These are phyloP conservation scores for Agrochola macilenta DNA, from an alignment of 2,888 invertebrate species.

Conservation along the genomic window DNA sequence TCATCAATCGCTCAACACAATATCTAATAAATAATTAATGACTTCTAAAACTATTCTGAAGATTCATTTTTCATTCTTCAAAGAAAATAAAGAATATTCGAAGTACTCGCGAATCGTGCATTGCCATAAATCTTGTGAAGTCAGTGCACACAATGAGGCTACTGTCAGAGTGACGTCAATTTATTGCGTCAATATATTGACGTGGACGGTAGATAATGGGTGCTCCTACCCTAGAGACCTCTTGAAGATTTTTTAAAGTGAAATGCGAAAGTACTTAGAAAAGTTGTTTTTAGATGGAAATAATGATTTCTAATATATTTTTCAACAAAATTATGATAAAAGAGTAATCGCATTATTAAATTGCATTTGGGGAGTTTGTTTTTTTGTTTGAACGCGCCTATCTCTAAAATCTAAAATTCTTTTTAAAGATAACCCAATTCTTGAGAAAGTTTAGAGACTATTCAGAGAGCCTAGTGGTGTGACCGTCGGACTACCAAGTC, in stretches of 20 bases:
- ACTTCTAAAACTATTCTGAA: conserved; percentile 26
- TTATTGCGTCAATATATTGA: conserved; percentile 65
- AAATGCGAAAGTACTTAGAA: not conserved
- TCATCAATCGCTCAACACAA: conserved; percentile 5
- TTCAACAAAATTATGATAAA: not conserved
- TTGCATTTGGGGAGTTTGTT: too few species aligned
- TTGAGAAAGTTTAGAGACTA: too few species aligned
- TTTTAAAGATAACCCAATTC: too few species aligned
- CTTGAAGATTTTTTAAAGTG: conserved; percentile 10
- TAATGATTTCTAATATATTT: too few species aligned
- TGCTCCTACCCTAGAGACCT: conserved; percentile 17
- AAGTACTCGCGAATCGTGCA: conserved; percentile 30
- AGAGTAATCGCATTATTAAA: not conserved
- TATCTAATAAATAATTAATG: conserved; percentile 41
- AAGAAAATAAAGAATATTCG: conserved; percentile 36
- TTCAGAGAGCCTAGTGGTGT: too few species aligned
- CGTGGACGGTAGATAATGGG: conserved; percentile 61
- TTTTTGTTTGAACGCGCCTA: too few species aligned
- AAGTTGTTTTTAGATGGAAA: too few species aligned
- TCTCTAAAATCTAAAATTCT: too few species aligned
- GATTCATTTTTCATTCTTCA: conserved; percentile 42
- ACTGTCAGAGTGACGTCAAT: conserved; percentile 58
- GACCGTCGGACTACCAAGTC: too few species aligned
- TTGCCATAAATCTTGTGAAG: conserved; percentile 58
- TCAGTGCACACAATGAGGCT: conserved; percentile 56